A percentile compares a stretch with the other conserved stretches of the same genome.
Evolutionary conservation across 2,888 invertebrate genomes (phyloP).

Genomic region (Autographa gamma): DNA sequence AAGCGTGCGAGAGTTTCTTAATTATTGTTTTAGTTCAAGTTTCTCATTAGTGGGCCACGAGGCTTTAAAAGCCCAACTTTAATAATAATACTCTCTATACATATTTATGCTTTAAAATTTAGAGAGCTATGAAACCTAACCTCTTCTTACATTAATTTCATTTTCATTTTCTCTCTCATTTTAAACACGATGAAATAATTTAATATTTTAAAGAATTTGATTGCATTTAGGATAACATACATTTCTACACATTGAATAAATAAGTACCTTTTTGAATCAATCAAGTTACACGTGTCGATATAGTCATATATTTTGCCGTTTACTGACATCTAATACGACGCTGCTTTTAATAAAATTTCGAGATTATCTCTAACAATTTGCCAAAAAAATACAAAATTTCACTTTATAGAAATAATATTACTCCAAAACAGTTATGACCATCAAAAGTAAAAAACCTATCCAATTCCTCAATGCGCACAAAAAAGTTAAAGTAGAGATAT

Average conservation of each 20-base stretch:
- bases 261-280: no score
- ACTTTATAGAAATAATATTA: not conserved
- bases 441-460: not conserved
- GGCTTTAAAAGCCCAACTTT: conserved; percentile 49
- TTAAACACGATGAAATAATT: no score
- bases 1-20: conserved; percentile 47
- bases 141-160: not conserved
- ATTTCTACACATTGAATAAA: no score
- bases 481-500: not conserved
- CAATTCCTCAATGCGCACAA: not conserved
- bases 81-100: conserved; percentile 48
- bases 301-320: no score
- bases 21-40: conserved; percentile 59
- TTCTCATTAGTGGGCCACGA: conserved; percentile 60
- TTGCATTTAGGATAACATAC: no score
- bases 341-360: no score
- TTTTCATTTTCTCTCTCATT: no score
- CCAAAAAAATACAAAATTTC: no score
- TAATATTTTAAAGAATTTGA: not conserved
- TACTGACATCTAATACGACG: no score
- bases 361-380: no score
- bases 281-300: no score
- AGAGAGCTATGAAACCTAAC: not conserved
- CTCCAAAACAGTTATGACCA: not conserved
- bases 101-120: conserved; percentile 5